Evolutionary conservation across 2,113 vertebrate species (phyloP), one percentile per base, ranked within the genome.

Genomic region (Vidua macroura): DNA sequence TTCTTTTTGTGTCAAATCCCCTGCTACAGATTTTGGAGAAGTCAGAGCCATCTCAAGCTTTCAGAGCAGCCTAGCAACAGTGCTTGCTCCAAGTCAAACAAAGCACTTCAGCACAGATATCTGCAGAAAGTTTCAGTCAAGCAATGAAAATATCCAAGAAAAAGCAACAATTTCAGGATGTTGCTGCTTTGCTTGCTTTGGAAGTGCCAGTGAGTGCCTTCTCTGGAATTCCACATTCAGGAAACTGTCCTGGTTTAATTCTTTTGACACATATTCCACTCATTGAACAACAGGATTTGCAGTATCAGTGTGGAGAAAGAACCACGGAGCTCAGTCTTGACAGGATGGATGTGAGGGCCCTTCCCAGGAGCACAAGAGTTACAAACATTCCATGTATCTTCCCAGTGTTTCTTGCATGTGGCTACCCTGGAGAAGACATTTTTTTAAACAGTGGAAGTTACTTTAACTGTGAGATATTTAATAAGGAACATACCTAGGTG

Each of bases 21-120:
- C 93, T 46, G 77, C 69, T 51, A n/a, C 13, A 86, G 77, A 41
- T 68, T 76, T 96, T 79, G 76, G 74, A 86, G 88, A 55, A 78
- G 86, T 56, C 46, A 90, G 52, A 94, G 94, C 82, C 95, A 95
- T 92, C 31, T 85, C 69, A 72, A n/a, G 30, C 75, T 74, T 69
- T 73, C 67, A n/a, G 53, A 73, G 59, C 19, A 76, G 53, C 30
- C 31, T 9, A 41, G 25, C 83, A 75, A 31, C 46, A 77, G 27
- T 3, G 27, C 64, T 82, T 63, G 39, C 55, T 91, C 59, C 83
- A 86, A 70, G 52, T 53, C 83, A 81, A 70, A 58, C 68, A 70
- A 46, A 55, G 81, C 67, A 15, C 75, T 80, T 64, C 68, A 81
- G 73, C 13, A 35, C 41, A 48, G 83, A 1, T 60, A 41, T 43